These are phyloP conservation scores for Cottus gobio DNA, from an alignment of 2,113 vertebrate genomes.

Conservation along the genomic window DNA sequence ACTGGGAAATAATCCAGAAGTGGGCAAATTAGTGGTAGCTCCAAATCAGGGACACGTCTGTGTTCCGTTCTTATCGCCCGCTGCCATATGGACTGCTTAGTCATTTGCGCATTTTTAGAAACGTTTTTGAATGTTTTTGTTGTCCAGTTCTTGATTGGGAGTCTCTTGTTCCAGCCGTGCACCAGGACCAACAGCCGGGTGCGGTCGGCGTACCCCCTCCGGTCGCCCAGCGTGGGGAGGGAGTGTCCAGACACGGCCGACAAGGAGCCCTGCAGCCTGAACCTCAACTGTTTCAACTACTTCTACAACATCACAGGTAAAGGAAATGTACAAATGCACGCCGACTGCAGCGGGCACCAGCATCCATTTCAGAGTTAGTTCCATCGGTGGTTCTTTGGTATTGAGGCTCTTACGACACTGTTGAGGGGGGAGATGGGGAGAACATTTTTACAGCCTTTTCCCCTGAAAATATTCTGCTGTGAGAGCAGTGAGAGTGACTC, in stretches of 20 bases:
- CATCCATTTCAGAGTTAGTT: slow-evolving; percentile 7
- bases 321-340: neutral
- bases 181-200: slow-evolving; percentile 85
- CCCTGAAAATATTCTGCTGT: neutral
- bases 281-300: slow-evolving; percentile 97
- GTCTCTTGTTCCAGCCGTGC: slow-evolving; percentile 87
- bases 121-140: neutral
- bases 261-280: slow-evolving; percentile 89
- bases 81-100: slow-evolving; percentile 6
- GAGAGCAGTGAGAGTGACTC: neutral
- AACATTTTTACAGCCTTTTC: neutral
- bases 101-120: neutral
- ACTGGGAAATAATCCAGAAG: slow-evolving; percentile 18
- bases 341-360: too few relatives aligned
- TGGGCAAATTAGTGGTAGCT: slow-evolving; percentile 23
- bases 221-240: slow-evolving; percentile 87
- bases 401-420: neutral
- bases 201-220: slow-evolving; percentile 86
- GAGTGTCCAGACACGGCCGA: slow-evolving; percentile 87
- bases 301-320: slow-evolving; percentile 98
- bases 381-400: neutral
- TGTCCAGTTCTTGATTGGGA: slow-evolving; percentile 1
- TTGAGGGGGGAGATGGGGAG: neutral
- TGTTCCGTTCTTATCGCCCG: slow-evolving; percentile 12
- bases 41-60: slow-evolving; percentile 10